Evolutionary conservation across 2,113 vertebrate species (phyloP).

Genomic region (Xenopus laevis): DNA sequence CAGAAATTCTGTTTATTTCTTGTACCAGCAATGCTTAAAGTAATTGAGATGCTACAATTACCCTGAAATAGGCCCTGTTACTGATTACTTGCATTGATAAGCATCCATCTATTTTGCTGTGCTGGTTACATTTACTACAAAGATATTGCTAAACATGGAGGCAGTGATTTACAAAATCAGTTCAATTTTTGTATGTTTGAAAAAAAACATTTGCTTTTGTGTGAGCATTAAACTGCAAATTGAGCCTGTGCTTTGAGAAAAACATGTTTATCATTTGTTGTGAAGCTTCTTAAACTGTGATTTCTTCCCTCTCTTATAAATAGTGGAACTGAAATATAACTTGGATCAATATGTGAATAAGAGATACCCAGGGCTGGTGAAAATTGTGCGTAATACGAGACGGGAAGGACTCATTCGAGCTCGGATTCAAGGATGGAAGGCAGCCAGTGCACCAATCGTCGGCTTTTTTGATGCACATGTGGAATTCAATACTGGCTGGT

Average conservation of each 20-base stretch:
- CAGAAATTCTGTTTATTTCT: not conserved
- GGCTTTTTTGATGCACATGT: constrained; percentile 97
- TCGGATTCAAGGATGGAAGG: constrained; percentile 93
- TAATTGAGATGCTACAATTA: constrained; percentile 8
- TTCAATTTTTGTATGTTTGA: too few species aligned
- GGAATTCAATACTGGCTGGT: constrained; percentile 95
- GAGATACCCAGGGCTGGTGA: constrained; percentile 90
- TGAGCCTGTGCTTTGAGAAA: too few species aligned
- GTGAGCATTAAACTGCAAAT: too few species aligned
- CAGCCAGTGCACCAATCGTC: constrained; percentile 80
- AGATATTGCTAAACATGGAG: not conserved
- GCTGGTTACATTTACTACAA: not conserved
- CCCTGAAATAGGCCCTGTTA: not conserved
- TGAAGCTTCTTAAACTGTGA: too few species aligned
- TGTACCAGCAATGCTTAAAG: not conserved
- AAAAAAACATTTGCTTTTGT: too few species aligned
- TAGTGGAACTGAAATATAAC: constrained; percentile 91
- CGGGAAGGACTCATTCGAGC: constrained; percentile 94
- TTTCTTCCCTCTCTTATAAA: too few species aligned
- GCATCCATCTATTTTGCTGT: not conserved
- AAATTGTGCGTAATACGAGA: constrained; percentile 88
- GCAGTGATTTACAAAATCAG: not conserved
- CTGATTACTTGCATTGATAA: constrained; percentile 1
- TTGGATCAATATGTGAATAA: constrained; percentile 92
- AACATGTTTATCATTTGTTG: too few species aligned